These are phyloP conservation scores for Aptenodytes patagonicus DNA, from an alignment of 2,113 vertebrate genomes.

Conservation along the genomic window DNA sequence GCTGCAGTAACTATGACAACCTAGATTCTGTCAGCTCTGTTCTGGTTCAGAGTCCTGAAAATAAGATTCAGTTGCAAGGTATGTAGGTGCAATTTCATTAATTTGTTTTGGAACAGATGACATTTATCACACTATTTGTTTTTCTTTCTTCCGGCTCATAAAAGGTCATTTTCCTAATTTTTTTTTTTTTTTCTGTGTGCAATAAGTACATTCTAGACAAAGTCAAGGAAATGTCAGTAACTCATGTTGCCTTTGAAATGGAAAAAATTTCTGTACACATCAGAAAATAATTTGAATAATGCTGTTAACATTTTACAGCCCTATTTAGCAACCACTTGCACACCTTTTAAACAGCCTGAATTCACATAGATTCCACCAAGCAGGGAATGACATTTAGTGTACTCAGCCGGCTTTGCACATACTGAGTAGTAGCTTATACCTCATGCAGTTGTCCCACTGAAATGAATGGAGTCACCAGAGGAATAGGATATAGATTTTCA, in stretches of 20 bases:
- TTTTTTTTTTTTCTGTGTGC: neutral
- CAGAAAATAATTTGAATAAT: neutral
- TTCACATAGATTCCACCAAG: neutral
- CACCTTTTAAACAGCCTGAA: neutral
- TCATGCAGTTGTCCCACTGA: no score
- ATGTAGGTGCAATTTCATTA: constrained; percentile 63
- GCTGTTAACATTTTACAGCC: neutral
- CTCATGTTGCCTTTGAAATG: neutral
- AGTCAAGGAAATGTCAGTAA: neutral
- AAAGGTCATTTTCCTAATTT: constrained; percentile 16
- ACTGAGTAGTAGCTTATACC: neutral
- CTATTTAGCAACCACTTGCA: neutral
- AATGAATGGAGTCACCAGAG: neutral
- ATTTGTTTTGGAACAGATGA: neutral
- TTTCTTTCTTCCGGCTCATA: neutral
- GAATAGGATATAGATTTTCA: neutral
- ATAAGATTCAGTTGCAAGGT: constrained; percentile 98
- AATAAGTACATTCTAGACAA: neutral
- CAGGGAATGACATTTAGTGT: neutral
- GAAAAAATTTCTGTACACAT: neutral
- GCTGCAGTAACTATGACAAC: constrained; percentile 99
- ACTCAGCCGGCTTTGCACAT: neutral
- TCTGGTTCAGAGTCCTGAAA: constrained; percentile 97
- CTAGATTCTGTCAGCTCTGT: constrained; percentile 98
- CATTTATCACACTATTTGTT: neutral